Conservation (phyloP, 64 coral and sea anemone genomes). For the Montipora capricornis region DNA sequence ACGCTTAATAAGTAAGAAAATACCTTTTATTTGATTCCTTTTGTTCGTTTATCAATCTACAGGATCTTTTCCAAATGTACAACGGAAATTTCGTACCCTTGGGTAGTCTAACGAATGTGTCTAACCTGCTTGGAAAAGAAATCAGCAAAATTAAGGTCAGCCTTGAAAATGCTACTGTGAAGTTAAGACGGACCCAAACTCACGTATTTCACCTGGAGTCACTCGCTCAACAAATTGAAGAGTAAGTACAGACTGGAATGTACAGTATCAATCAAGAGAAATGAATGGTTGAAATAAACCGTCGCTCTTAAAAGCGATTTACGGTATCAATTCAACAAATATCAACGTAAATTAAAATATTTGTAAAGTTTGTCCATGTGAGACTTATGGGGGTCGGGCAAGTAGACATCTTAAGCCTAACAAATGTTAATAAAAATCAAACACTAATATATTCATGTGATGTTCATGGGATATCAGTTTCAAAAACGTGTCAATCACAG, state of each 20-base stretch:
- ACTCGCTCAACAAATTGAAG: conserved; percentile 54
- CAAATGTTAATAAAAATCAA: no score
- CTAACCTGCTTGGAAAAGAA: conserved; percentile 59
- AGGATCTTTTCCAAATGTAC: conserved; percentile 59
- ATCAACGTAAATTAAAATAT: no score
- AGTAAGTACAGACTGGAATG: conserved; percentile 26
- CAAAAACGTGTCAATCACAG: no score
- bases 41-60: background rate
- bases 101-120: conserved; percentile 68
- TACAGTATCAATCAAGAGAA: background rate
- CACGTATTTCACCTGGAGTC: conserved; percentile 55
- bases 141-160: conserved; percentile 21
- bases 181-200: conserved; percentile 48
- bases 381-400: no score
- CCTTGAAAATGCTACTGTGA: conserved; percentile 8
- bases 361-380: no score
- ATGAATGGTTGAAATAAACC: background rate
- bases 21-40: background rate
- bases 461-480: no score
- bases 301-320: no score
- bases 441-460: no score
- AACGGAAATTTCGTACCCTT: conserved; percentile 72
- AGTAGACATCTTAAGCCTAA: no score
- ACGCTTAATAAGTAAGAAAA: no score
- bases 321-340: no score